Evolutionary conservation across 64 coral and sea anemone genomes (phyloP).

Genomic region (Dendrophyllia cribrosa): DNA sequence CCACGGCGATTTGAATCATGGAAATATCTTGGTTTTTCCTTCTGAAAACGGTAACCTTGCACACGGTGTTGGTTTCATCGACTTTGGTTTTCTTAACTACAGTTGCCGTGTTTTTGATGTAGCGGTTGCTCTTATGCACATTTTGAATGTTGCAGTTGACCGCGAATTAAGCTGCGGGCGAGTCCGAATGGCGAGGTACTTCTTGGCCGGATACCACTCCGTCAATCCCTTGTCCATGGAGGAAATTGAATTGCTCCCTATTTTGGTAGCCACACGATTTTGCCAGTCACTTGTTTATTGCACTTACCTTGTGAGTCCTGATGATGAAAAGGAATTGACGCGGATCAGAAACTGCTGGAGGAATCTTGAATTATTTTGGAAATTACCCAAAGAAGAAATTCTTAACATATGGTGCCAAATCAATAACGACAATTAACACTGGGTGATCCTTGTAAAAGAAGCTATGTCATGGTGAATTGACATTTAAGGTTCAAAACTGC

Average conservation of each 20-base stretch:
- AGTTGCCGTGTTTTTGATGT: constrained; percentile 58
- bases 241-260: constrained; percentile 41
- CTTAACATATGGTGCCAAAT: constrained; percentile 12
- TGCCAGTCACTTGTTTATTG: constrained; percentile 60
- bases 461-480: too few species aligned
- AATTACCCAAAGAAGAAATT: constrained; percentile 40
- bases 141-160: not conserved
- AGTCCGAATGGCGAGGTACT: constrained; percentile 52
- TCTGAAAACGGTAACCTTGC: not conserved
- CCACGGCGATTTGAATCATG: constrained; percentile 64
- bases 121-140: constrained; percentile 55
- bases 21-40: constrained; percentile 36
- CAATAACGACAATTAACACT: too few species aligned
- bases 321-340: constrained; percentile 37
- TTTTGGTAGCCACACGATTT: constrained; percentile 33
- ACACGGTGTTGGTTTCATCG: constrained; percentile 64
- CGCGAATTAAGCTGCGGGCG: not conserved
- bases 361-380: constrained; percentile 52
- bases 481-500: too few species aligned
- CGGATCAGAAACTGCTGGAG: constrained; percentile 43
- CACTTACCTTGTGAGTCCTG: constrained; percentile 12
- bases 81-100: constrained; percentile 54
- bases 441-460: too few species aligned
- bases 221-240: constrained; percentile 53
- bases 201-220: constrained; percentile 63